Evolutionary conservation across 2,888 invertebrate species (phyloP).

Genomic region (Phania funesta): DNA sequence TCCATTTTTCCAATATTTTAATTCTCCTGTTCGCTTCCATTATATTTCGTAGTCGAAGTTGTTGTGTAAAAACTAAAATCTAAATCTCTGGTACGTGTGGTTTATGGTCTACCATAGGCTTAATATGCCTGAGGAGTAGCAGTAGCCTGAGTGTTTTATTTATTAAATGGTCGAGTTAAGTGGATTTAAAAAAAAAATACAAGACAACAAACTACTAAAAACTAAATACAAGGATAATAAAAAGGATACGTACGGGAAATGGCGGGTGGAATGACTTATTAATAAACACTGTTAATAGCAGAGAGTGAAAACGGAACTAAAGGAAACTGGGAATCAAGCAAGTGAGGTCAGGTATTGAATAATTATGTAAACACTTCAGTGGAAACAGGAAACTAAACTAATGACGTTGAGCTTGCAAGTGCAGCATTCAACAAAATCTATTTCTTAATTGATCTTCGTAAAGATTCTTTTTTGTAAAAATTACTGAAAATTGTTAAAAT

Average conservation of each 20-base stretch:
- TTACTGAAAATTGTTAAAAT: too few species aligned
- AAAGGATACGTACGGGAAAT: not conserved
- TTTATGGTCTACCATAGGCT: conserved; percentile 52
- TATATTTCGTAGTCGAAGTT: not conserved
- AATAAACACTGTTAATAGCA: too few species aligned
- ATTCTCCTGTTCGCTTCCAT: not conserved
- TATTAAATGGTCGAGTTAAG: conserved; percentile 46
- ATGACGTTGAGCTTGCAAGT: too few species aligned
- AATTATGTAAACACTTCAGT: too few species aligned
- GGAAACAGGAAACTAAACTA: too few species aligned
- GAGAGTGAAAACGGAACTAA: too few species aligned
- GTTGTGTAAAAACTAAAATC: not conserved
- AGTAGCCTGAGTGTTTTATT: conserved; percentile 33
- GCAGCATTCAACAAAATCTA: too few species aligned
- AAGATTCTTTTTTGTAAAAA: too few species aligned
- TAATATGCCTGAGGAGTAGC: conserved; percentile 2
- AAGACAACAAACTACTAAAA: not conserved
- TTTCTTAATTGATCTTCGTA: too few species aligned
- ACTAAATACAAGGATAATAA: not conserved
- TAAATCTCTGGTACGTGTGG: conserved; percentile 60
- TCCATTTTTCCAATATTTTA: not conserved
- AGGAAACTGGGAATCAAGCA: too few species aligned
- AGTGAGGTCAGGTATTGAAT: too few species aligned
- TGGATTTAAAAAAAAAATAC: conserved; percentile 41
- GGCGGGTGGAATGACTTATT: too few species aligned